Conservation (phyloP, 2,888 invertebrate species). For the Gryllus longicercus region DNA sequence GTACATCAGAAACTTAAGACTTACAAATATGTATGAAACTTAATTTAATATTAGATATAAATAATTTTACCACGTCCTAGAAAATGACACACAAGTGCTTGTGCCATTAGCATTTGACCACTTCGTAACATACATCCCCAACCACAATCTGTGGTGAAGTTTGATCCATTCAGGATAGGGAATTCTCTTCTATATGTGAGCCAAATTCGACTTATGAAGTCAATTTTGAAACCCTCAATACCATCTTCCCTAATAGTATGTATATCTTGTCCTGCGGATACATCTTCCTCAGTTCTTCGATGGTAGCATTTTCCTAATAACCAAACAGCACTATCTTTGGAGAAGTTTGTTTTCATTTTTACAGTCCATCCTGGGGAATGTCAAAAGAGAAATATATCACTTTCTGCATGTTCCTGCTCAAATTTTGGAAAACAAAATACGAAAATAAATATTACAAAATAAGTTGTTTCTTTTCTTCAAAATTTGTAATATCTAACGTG, state of each 20-base stretch:
- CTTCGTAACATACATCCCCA: constrained; percentile 90
- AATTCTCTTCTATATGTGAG: constrained; percentile 85
- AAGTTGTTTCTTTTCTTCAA: constrained; percentile 40
- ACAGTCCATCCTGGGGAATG: constrained; percentile 63
- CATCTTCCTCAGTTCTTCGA: constrained; percentile 51
- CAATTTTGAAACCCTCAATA: constrained; percentile 77
- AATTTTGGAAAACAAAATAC: not conserved
- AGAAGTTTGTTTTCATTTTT: constrained; percentile 71
- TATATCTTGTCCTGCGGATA: constrained; percentile 22
- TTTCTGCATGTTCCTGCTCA: not conserved
- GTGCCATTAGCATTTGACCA: constrained; percentile 90
- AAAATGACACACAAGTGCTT: constrained; percentile 79
- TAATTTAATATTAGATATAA: too few species aligned
- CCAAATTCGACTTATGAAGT: constrained; percentile 81
- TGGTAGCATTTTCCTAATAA: constrained; percentile 79
- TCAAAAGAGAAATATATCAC: constrained; percentile 22
- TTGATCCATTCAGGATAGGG: constrained; percentile 73
- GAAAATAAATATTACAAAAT: constrained; percentile 36
- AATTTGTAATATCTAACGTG: not conserved
- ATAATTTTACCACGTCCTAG: constrained; percentile 64
- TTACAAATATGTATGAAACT: too few species aligned
- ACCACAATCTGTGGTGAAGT: constrained; percentile 85
- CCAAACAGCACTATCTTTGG: constrained; percentile 85
- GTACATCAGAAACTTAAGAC: too few species aligned
- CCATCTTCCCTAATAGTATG: constrained; percentile 50